Conservation (phyloP, 1,140 invertebrate species). For the Pollicipes pollicipes region DNA sequence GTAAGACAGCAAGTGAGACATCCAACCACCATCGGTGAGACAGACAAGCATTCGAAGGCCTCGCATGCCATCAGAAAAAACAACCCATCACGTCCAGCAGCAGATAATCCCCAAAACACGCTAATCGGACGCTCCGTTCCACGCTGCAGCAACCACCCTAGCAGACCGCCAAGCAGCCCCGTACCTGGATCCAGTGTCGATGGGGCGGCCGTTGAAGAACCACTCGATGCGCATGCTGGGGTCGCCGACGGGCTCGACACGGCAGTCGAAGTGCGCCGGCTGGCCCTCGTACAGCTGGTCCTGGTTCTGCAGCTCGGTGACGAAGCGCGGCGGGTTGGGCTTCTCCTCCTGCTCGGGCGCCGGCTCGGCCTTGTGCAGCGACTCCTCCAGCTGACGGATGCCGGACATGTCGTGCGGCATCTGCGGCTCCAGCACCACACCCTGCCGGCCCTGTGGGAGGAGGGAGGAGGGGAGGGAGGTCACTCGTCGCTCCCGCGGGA, state of each 20-base stretch:
- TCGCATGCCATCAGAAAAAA: too few species aligned
- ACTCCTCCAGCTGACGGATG: conserved; percentile 75
- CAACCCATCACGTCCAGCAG: too few species aligned
- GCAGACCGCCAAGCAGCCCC: too few species aligned
- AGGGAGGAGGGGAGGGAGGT: neutral
- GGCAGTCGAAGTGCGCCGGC: conserved; percentile 75
- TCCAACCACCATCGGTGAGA: too few species aligned
- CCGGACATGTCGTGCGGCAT: conserved; percentile 64
- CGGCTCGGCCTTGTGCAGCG: conserved; percentile 69
- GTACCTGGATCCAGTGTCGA: conserved; percentile 53
- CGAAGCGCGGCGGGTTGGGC: conserved; percentile 66
- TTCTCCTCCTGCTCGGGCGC: conserved; percentile 55
- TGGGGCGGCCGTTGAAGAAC: conserved; percentile 77
- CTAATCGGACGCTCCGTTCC: too few species aligned
- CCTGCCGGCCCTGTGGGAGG: conserved; percentile 36
- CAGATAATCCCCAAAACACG: too few species aligned
- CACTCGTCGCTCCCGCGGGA: too few species aligned
- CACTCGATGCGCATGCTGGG: conserved; percentile 78
- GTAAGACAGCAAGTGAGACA: too few species aligned
- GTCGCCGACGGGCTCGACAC: conserved; percentile 70
- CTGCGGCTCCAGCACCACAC: conserved; percentile 78
- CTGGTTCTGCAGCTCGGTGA: conserved; percentile 46
- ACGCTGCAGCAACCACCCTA: too few species aligned
- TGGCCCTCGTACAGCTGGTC: conserved; percentile 46
- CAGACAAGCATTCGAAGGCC: too few species aligned